A percentile compares a stretch with the other conserved stretches of the same genome.
These are phyloP conservation scores for Drosophila multiciliata DNA, from an alignment of 2,888 invertebrate species.

Conservation along the genomic window DNA sequence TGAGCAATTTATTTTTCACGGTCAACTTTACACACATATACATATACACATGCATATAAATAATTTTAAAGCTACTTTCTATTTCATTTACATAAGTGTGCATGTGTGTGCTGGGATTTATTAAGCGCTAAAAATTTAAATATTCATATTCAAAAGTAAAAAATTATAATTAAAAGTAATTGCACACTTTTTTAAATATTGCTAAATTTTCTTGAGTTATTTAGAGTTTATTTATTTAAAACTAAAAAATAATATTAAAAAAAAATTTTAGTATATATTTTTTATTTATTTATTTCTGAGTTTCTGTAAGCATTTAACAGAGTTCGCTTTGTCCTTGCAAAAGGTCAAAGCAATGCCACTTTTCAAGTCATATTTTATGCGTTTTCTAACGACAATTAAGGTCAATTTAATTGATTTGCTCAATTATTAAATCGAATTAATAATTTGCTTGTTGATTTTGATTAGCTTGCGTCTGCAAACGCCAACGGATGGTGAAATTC, in stretches of 20 bases:
- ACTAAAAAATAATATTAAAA: neutral
- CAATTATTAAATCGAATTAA: conserved; percentile 27
- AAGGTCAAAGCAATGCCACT: conserved; percentile 69
- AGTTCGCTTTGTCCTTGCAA: conserved; percentile 66
- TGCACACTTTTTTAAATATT: neutral
- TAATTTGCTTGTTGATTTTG: conserved; percentile 22
- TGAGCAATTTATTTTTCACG: conserved; percentile 83
- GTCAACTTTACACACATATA: conserved; percentile 9
- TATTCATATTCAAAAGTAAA: neutral
- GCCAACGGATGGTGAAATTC: conserved; percentile 94
- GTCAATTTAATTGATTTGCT: conserved; percentile 55
- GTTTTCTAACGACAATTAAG: conserved; percentile 40
- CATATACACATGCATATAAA: neutral
- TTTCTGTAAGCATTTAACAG: conserved; percentile 1
- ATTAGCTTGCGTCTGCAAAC: conserved; percentile 90
- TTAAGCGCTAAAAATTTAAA: conserved; percentile 11
- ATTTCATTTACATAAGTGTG: neutral
- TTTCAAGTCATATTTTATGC: conserved; percentile 11
- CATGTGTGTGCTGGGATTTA: neutral
- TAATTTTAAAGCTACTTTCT: neutral
- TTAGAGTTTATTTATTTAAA: neutral
- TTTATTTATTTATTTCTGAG: neutral
- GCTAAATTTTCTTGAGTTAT: neutral
- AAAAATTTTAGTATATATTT: neutral
- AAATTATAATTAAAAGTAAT: neutral